Evolutionary conservation across 2,113 vertebrate genomes (phyloP).

Genomic region (Gopherus evgoodei): DNA sequence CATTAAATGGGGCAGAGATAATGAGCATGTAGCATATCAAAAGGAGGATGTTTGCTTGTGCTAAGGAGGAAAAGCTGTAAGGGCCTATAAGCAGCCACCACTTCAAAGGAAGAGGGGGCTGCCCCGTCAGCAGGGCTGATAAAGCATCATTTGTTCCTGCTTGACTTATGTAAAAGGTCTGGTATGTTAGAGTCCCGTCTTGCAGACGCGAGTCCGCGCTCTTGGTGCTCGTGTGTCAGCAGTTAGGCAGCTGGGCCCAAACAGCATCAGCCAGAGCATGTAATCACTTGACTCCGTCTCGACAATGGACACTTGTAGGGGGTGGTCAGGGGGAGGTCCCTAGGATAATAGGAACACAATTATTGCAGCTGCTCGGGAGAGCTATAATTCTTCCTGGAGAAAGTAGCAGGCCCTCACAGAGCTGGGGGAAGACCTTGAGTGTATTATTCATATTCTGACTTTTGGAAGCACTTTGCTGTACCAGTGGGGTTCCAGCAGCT

Average conservation of each 20-base stretch:
- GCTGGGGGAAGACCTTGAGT: slow-evolving; percentile 68
- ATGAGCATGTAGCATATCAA: slow-evolving; percentile 87
- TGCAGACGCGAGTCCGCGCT: slow-evolving; percentile 76
- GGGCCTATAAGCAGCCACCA: slow-evolving; percentile 77
- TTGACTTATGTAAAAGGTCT: slow-evolving; percentile 90
- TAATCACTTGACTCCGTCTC: slow-evolving; percentile 81
- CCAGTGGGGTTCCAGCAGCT: slow-evolving; percentile 87
- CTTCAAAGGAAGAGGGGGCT: slow-evolving; percentile 84
- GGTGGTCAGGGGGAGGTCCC: slow-evolving; percentile 80
- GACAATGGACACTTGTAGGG: slow-evolving; percentile 88
- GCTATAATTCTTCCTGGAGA: slow-evolving; percentile 79
- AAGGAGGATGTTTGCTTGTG: slow-evolving; percentile 85
- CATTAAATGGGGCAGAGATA: slow-evolving; percentile 87
- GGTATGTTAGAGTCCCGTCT: slow-evolving; percentile 81
- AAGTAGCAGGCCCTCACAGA: slow-evolving; percentile 56
- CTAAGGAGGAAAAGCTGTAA: slow-evolving; percentile 83
- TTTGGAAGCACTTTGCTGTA: slow-evolving; percentile 66
- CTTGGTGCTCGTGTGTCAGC: slow-evolving; percentile 81
- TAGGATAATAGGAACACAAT: slow-evolving; percentile 84
- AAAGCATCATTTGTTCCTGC: slow-evolving; percentile 89
- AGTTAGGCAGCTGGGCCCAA: slow-evolving; percentile 86
- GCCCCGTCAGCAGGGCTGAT: slow-evolving; percentile 76
- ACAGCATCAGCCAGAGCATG: slow-evolving; percentile 81
- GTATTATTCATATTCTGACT: slow-evolving; percentile 83
- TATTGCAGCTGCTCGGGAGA: slow-evolving; percentile 88